A percentile compares a stretch with the other conserved stretches of the same genome.
Conservation (phyloP, 2,113 vertebrate genomes). For the Neotoma lepida region DNA sequence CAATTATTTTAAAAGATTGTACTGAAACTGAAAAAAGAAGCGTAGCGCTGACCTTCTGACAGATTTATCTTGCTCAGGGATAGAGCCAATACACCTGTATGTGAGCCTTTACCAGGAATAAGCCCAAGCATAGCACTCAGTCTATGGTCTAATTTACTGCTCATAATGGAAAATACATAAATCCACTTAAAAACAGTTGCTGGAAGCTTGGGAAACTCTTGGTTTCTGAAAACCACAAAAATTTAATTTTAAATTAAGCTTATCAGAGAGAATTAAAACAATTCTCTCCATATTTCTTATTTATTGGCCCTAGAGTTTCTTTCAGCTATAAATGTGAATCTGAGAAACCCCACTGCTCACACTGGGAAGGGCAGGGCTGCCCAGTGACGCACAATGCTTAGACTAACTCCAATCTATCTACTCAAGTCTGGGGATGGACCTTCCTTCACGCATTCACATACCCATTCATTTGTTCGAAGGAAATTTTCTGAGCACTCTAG, state of each 20-base stretch:
- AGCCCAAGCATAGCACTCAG: constrained; percentile 63
- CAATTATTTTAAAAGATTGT: constrained; percentile 78
- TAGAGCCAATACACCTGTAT: constrained; percentile 78
- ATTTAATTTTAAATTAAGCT: constrained; percentile 49
- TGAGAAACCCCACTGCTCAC: background rate
- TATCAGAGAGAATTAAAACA: constrained; percentile 9
- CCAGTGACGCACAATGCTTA: accelerated
- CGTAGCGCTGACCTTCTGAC: constrained; percentile 80
- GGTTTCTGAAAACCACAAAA: constrained; percentile 40
- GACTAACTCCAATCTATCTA: background rate
- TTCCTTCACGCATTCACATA: background rate
- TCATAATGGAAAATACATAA: constrained; percentile 72
- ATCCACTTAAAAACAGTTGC: constrained; percentile 58
- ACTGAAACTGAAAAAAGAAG: constrained; percentile 80
- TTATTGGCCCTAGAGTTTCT: background rate
- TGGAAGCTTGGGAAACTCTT: constrained; percentile 61
- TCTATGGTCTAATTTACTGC: constrained; percentile 68
- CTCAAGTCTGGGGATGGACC: background rate
- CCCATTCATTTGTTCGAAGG: background rate
- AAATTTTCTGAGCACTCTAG: background rate
- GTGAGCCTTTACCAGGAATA: constrained; percentile 61
- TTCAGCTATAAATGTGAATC: background rate
- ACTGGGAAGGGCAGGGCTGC: background rate
- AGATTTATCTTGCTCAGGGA: constrained; percentile 83
- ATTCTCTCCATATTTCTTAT: background rate